A percentile compares a stretch with the other conserved stretches of the same genome.
phyloP scores from a whole-genome alignment of 2,113 vertebrate species.

The Brachyistius frenatus region DNA sequence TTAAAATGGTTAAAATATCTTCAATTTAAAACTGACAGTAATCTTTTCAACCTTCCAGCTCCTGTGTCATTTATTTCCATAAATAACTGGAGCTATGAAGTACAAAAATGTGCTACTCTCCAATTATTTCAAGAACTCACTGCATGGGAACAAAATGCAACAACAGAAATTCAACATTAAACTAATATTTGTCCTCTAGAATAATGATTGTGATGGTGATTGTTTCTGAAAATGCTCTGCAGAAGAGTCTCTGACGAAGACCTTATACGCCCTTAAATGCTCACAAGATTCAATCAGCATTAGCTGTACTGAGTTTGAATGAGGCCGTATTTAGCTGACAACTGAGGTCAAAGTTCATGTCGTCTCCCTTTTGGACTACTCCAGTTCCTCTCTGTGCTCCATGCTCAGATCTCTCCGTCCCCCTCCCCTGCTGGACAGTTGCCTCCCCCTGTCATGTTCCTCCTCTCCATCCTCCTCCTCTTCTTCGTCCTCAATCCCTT shows the following conservation, averaged over 20 bases:
- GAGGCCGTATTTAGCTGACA: slow-evolving; percentile 14
- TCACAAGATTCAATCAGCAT: slow-evolving; percentile 37
- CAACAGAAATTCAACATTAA: slow-evolving; percentile 49
- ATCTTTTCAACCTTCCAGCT: slow-evolving; percentile 3
- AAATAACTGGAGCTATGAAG: slow-evolving; percentile 10
- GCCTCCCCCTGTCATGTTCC: slow-evolving; percentile 86
- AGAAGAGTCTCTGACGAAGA: slow-evolving; percentile 51
- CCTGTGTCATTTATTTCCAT: slow-evolving; percentile 39
- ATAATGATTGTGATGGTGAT: slow-evolving; percentile 17
- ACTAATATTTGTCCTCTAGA: slow-evolving; percentile 36
- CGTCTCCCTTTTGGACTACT: slow-evolving; percentile 76
- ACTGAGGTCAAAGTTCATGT: slow-evolving; percentile 40
- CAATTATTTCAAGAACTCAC: slow-evolving; percentile 51
- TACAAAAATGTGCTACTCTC: slow-evolving; percentile 46
- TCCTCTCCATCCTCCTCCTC: slow-evolving; percentile 85
- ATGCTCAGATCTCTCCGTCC: slow-evolving; percentile 89
- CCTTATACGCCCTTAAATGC: slow-evolving; percentile 30
- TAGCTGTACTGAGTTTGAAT: slow-evolving; percentile 11
- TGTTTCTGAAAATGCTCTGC: slow-evolving; percentile 44
- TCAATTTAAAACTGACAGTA: slow-evolving; percentile 22
- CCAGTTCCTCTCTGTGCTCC: slow-evolving; percentile 94
- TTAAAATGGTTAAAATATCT: neutral
- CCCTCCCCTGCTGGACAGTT: slow-evolving; percentile 85
- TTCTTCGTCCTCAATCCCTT: slow-evolving; percentile 84
- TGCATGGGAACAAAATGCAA: slow-evolving; percentile 52